Evolutionary conservation across 2,113 vertebrate genomes (phyloP), one percentile per base, ranked within the genome.

Genomic region (Neomonachus schauinslandi): DNA sequence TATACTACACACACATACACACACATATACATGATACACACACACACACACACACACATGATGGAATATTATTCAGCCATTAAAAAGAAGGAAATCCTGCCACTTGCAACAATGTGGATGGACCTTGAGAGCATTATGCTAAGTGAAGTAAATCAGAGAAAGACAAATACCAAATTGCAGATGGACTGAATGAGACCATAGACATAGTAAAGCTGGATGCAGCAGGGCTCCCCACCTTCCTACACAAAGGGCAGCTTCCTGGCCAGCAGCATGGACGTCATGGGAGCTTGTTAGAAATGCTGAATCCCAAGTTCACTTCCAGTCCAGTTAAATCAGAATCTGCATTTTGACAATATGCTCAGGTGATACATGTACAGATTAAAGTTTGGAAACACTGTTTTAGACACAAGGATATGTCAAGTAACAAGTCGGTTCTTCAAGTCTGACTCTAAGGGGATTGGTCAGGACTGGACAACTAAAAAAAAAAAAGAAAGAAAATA

Each of bases 401-500:
- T 53, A 33, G 49, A 57, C 49, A 89, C n/a, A 21, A 14, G 15
- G 16, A 76, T 69, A 12, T 11, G 49, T 18, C 39, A 86, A 71
- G 69, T 22, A 81, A 79, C 24, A 87, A 65, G 13, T 28, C 57
- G 1, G 26, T 39, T 84, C 21, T 88, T 87, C 15, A 72, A 51
- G 26, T 49, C 12, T 65, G 16, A 96, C 42, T 33, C 77, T 94
- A 26, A 67, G 10, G 86, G 21, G 11, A 14, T 51, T 5, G 88
- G 13, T 55, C 31, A 53, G 22, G 33, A 71, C 11, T 72, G 21
- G 12, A 42, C 7, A 51, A 13, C 28, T 19, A 18, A 26, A 24
- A 76, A 46, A 81, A 46, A 81, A 77, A 72, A 53, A 77, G 89
- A 89, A 84, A 83, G 4, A n/a, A 57, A 51, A 51, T 4, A 82